A percentile compares a stretch with the other conserved stretches of the same genome.
These are phyloP conservation scores for Agrypnus murinus DNA, from an alignment of 2,888 invertebrate species.

Conservation along the genomic window DNA sequence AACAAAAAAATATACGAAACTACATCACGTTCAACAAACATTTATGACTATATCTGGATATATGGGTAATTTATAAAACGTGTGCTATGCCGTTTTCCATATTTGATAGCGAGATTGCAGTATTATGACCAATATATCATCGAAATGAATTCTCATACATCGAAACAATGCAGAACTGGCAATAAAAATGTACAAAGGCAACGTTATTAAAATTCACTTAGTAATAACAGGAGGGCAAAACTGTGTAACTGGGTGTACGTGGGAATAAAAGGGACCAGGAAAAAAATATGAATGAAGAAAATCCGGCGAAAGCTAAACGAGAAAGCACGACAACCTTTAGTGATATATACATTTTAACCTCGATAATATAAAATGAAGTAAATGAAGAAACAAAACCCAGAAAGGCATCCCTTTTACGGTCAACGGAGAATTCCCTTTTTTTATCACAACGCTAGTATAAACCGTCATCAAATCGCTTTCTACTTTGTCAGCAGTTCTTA, in stretches of 20 bases:
- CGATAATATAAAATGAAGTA: background rate
- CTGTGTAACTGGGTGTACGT: constrained; percentile 27
- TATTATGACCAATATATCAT: constrained; percentile 62
- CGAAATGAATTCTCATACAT: constrained; percentile 57
- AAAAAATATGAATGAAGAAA: no score
- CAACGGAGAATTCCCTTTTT: background rate
- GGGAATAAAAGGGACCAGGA: constrained; percentile 39
- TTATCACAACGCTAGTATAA: background rate
- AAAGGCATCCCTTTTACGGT: background rate
- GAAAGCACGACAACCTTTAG: background rate
- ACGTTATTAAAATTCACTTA: constrained; percentile 59
- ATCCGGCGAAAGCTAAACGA: constrained; percentile 6
- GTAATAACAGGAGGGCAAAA: constrained; percentile 35
- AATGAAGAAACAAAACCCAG: background rate
- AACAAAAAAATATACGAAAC: constrained; percentile 46
- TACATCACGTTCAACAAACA: constrained; percentile 55
- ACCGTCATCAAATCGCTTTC: no score
- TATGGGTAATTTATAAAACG: constrained; percentile 60
- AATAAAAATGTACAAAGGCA: constrained; percentile 53
- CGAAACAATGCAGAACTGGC: constrained; percentile 52
- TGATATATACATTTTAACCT: constrained; percentile 7
- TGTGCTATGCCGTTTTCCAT: constrained; percentile 58
- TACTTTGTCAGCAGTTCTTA: no score
- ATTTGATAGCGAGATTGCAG: constrained; percentile 61
- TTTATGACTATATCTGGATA: constrained; percentile 58